Conservation (phyloP, 2,888 invertebrate species). For the Endotricha flammealis region DNA sequence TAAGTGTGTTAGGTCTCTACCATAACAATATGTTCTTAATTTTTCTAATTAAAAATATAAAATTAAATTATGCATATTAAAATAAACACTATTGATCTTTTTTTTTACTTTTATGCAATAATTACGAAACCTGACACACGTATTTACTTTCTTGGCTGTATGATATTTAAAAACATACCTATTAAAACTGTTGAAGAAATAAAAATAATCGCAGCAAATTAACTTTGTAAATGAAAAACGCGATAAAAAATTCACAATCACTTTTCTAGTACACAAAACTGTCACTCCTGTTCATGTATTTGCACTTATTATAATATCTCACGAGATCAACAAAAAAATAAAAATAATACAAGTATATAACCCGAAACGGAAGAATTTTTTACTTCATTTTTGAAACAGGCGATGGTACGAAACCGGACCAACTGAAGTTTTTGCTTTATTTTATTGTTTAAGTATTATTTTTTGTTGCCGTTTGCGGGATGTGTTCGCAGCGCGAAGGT, state of each 20-base stretch:
- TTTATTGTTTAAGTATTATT: constrained; percentile 40
- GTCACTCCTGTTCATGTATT: constrained; percentile 1
- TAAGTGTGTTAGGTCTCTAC: too few relatives aligned
- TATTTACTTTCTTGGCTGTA: too few relatives aligned
- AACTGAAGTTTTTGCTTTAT: constrained; percentile 47
- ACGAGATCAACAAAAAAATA: not conserved
- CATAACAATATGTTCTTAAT: too few relatives aligned
- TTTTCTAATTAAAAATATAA: too few relatives aligned
- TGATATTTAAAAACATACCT: too few relatives aligned
- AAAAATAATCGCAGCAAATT: too few relatives aligned
- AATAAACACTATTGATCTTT: too few relatives aligned
- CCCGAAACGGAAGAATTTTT: constrained; percentile 26
- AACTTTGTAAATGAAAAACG: too few relatives aligned
- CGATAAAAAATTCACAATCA: constrained; percentile 4
- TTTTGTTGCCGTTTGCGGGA: constrained; percentile 41
- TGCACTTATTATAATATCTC: not conserved
- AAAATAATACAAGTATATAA: not conserved
- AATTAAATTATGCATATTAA: too few relatives aligned
- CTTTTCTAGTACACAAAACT: constrained; percentile 10
- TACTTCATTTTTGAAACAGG: constrained; percentile 37
- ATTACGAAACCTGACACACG: too few relatives aligned
- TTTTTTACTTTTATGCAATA: too few relatives aligned
- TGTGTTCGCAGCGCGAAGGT: constrained; percentile 47
- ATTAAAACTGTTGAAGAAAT: too few relatives aligned
- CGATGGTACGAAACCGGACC: constrained; percentile 51